Evolutionary conservation across 1,140 invertebrate genomes (phyloP), one percentile per base, ranked within the genome.

Genomic region (Rhagoletis pomonella): DNA sequence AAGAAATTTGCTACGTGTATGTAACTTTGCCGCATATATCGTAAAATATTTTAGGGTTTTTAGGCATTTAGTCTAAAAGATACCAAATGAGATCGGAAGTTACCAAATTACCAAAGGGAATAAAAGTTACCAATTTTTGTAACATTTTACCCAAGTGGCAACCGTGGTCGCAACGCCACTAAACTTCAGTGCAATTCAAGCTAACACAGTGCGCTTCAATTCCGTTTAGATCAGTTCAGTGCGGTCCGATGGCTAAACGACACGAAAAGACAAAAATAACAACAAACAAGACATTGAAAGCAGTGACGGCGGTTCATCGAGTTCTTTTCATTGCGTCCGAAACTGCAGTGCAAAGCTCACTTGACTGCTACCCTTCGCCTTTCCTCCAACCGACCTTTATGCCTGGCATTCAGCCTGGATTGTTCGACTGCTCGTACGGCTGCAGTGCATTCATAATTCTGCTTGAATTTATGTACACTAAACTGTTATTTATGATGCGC

Each of bases 381-480:
- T 50, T 14, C 9, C 73, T 29, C 19, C n/a, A 50, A 9, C 1
- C 7, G 47, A 7, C 73, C n/a, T 81, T 81, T 58, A 81, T 81
- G 73, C 17, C 10, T 29, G 73, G 2, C 17, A 17, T 81, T 50
- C 47, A 55, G 73, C 19, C 47, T 81, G n/a, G 55, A 50, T 81
- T 50, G 73, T 14, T 47, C 73, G 47, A 50, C 17, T 50, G 47
- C 44, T n/a, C 44, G 17, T 77, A 9, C n/a, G 0, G 47, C 6
- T 81, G 47, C 73, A 81, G 73, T 81, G 73, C 73, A 81, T 81
- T 81, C 73, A 81, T 81, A 81, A 81, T 81, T 81, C 73, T 55
- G 73, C 73, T 47, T 81, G 73, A 81, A 81, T 81, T 81, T 81
- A 81, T 81, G 73, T 81, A 81, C 73, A 81, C 73, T 81, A 81